Conservation (phyloP, 2,113 vertebrate genomes). For the Egretta garzetta region DNA sequence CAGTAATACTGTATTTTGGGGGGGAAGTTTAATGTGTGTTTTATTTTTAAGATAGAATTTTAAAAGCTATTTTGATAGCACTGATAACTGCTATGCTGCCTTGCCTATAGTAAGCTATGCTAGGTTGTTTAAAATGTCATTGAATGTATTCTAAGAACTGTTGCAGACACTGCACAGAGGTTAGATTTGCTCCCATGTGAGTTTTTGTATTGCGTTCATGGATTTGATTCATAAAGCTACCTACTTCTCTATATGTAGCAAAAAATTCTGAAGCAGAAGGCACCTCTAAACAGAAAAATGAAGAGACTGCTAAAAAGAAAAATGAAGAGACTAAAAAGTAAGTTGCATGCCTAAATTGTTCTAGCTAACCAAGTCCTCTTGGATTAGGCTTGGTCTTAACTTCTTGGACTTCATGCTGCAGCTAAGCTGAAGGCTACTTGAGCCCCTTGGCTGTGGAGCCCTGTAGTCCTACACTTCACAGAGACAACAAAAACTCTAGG, state of each 20-base stretch:
- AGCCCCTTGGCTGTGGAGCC: neutral
- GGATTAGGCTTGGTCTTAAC: neutral
- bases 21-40: neutral
- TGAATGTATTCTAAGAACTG: neutral
- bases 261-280: slow-evolving; percentile 60
- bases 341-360: neutral
- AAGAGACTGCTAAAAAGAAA: slow-evolving; percentile 47
- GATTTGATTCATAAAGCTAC: neutral
- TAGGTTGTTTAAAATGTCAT: neutral
- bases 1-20: neutral
- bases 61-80: neutral
- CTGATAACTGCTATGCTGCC: neutral
- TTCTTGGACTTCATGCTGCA: neutral
- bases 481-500: neutral
- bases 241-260: slow-evolving; percentile 32
- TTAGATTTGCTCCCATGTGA: neutral
- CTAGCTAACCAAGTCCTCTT: neutral
- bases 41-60: neutral
- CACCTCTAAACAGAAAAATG: slow-evolving; percentile 1
- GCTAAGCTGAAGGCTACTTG: neutral
- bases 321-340: slow-evolving; percentile 67
- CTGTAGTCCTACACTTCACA: neutral
- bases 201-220: neutral
- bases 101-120: neutral
- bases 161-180: neutral